phyloP scores from a whole-genome alignment of 2,888 invertebrate species.

The Heliconius hortense region DNA sequence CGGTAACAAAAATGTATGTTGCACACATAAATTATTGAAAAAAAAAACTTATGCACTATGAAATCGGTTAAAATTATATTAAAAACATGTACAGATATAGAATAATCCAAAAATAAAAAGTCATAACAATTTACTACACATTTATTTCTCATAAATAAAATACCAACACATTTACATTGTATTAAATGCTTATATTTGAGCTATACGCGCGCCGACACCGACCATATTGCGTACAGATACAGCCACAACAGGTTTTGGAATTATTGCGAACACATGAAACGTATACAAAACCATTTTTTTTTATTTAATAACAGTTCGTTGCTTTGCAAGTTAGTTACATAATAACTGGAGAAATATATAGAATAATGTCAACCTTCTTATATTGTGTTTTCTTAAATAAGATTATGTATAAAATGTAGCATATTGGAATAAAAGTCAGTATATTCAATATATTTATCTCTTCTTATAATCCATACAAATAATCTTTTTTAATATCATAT shows the following conservation, averaged over 20 bases:
- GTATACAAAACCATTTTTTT: neutral
- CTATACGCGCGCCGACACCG: slow-evolving; percentile 38
- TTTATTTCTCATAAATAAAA: slow-evolving; percentile 51
- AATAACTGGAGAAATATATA: neutral
- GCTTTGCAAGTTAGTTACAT: slow-evolving; percentile 3
- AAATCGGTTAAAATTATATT: neutral
- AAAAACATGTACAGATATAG: neutral
- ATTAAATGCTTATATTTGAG: slow-evolving; percentile 52
- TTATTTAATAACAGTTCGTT: neutral
- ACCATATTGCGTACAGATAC: neutral
- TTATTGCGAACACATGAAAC: neutral
- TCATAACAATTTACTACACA: slow-evolving; percentile 49
- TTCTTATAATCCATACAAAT: neutral
- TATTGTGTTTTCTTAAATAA: slow-evolving; percentile 1
- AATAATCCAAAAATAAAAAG: slow-evolving; percentile 23
- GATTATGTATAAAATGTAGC: neutral
- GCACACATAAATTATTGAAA: no score
- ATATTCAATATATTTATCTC: slow-evolving; percentile 7
- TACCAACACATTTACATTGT: slow-evolving; percentile 48
- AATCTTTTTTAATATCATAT: neutral
- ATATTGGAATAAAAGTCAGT: neutral
- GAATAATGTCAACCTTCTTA: neutral
- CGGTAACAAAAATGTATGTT: no score
- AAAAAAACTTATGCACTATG: no score
- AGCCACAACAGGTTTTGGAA: neutral